Evolutionary conservation across 1,140 invertebrate species (phyloP), one percentile per base, ranked within the genome.

Genomic region (Oryctes rhinoceros): DNA sequence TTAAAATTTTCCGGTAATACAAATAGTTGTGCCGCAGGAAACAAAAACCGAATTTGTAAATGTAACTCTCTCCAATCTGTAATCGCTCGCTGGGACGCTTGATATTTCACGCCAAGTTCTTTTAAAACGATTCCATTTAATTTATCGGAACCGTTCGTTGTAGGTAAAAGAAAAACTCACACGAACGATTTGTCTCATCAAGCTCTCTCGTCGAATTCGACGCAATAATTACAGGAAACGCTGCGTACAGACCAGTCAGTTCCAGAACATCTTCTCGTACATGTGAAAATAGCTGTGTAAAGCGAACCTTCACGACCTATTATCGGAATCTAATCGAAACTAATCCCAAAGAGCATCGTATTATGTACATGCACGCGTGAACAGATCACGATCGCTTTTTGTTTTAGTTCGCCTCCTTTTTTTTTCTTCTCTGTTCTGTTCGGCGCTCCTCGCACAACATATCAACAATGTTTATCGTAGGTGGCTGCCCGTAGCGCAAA

Each of bases 351-450:
- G 65, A 71, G 65, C 79, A 79, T 82, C 83, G 80, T 77, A 77
- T 81, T 82, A 81, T 78, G 80, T 83, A 84, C 83, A 83, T 85
- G 84, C 83, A 85, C 84, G 84, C 84, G 84, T 85, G 84, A 85
- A 85, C 81, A 82, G 82, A 85, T 85, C 83, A 83, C 83, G 81
- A 82, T 82, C 81, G 80, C 79, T 83, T 83, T 83, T 80, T 82
- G 82, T 83, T 82, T 81, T 79, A 77, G 80, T 80, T 81, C 80
- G 75, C 80, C 82, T 83, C 80, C 77, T 79, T 82, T 83, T 84
- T 83, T 84, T 59, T 35, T 71, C 24, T 37, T 15, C 24, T 71
- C 20, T 62, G 3, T 62, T 62, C 53, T 44, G 53, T 30, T 71
- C 65, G 35, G 11, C 65, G 83, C 82, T 81, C 78, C 48, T 62